These are phyloP conservation scores for Torymus texanus DNA, from an alignment of 2,888 invertebrate species.

Conservation along the genomic window DNA sequence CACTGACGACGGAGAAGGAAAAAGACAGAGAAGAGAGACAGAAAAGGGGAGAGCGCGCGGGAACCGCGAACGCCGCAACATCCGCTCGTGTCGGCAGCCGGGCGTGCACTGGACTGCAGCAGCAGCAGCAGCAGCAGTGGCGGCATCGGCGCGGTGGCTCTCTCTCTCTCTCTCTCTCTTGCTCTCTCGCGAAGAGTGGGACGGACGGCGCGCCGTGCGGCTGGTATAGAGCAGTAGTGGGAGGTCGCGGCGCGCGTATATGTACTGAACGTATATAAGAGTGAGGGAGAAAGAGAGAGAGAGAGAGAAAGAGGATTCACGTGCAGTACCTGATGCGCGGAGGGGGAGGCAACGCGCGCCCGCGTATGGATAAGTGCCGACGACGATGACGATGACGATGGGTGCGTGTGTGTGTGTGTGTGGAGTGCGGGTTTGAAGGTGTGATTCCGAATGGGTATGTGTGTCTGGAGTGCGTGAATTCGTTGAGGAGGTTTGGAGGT, in stretches of 20 bases:
- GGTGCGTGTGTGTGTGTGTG: too few species aligned
- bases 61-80: conserved; percentile 61
- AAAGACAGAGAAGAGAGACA: neutral
- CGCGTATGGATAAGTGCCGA: too few species aligned
- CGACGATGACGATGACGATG: too few species aligned
- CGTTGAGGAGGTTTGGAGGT: too few species aligned
- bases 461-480: too few species aligned
- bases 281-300: neutral
- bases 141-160: conserved; percentile 27
- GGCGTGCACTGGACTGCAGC: conserved; percentile 70
- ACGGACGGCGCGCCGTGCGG: too few species aligned
- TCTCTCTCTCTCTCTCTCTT: conserved; percentile 41
- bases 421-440: too few species aligned
- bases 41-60: conserved; percentile 25
- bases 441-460: too few species aligned
- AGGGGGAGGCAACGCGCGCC: too few species aligned
- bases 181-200: conserved; percentile 37
- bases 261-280: neutral
- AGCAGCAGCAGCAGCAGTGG: conserved; percentile 10
- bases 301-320: neutral
- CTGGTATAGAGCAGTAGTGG: too few species aligned
- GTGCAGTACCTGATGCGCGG: too few species aligned
- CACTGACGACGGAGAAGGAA: too few species aligned
- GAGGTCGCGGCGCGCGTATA: conserved; percentile 1
- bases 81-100: conserved; percentile 74